phyloP scores from a whole-genome alignment of 2,888 invertebrate genomes.

The Troides oblongomaculatus region DNA sequence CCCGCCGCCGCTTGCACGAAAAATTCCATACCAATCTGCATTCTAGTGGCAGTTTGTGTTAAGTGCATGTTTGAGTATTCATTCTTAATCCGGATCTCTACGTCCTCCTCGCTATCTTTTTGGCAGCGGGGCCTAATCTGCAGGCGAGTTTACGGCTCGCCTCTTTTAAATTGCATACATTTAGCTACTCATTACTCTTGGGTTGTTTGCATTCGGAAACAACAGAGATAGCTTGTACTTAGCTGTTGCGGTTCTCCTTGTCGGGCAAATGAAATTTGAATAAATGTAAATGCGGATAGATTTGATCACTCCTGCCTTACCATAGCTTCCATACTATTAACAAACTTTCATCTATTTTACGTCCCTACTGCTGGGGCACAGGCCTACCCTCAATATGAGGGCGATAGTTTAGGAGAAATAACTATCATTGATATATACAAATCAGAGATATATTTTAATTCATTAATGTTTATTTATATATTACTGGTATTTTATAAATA shows the following conservation, averaged over 20 bases:
- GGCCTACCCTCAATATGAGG: no score
- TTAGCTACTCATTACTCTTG: conserved; percentile 63
- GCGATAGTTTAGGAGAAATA: no score
- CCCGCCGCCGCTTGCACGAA: conserved; percentile 23
- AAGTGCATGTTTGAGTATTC: conserved; percentile 68
- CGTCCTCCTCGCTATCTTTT: conserved; percentile 61
- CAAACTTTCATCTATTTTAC: no score
- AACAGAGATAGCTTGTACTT: conserved; percentile 42
- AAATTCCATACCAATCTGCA: conserved; percentile 48
- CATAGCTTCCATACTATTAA: no score
- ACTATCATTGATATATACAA: no score
- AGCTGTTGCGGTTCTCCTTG: conserved; percentile 32
- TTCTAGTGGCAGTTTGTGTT: conserved; percentile 48
- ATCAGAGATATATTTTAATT: no score
- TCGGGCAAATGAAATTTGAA: conserved; percentile 29
- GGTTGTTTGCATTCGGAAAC: conserved; percentile 63
- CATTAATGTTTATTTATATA: no score
- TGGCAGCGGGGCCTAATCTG: conserved; percentile 60
- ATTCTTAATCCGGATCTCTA: conserved; percentile 59
- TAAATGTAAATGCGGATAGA: conserved; percentile 25
- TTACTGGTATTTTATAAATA: no score
- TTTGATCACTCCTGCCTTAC: neutral
- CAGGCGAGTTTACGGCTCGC: conserved; percentile 35
- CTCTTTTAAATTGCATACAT: conserved; percentile 69
- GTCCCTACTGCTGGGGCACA: no score